These are phyloP conservation scores for Mya arenaria DNA, from an alignment of 1,140 invertebrate species.

Conservation along the genomic window DNA sequence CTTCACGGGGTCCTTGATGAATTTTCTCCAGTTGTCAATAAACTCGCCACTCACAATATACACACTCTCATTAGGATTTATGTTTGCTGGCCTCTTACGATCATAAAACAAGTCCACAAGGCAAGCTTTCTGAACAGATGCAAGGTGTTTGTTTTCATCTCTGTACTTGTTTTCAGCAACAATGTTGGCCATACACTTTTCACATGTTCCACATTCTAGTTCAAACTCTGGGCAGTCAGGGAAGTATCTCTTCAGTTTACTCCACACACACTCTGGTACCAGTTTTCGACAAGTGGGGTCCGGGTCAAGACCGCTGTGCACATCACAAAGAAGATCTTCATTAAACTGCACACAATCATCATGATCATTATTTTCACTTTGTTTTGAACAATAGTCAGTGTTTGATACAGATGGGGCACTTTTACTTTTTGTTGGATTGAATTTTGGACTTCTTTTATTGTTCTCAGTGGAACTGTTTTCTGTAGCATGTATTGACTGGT, in stretches of 20 bases:
- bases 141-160: conserved; percentile 67
- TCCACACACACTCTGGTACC: conserved; percentile 83
- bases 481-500: neutral
- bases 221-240: conserved; percentile 82
- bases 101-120: conserved; percentile 77
- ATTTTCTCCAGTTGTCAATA: conserved; percentile 78
- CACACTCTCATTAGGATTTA: conserved; percentile 50
- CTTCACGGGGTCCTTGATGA: conserved; percentile 72
- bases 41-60: conserved; percentile 75
- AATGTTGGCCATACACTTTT: conserved; percentile 76
- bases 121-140: conserved; percentile 71
- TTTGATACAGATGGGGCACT: conserved; percentile 29
- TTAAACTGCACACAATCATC: conserved; percentile 82
- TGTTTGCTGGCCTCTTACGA: conserved; percentile 74
- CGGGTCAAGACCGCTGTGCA: conserved; percentile 80
- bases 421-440: conserved; percentile 51
- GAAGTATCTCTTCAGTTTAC: conserved; percentile 83
- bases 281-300: conserved; percentile 79
- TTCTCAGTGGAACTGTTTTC: conserved; percentile 6
- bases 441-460: conserved; percentile 51
- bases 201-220: conserved; percentile 77
- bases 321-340: conserved; percentile 83
- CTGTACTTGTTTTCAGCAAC: conserved; percentile 69
- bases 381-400: neutral
- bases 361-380: conserved; percentile 71